Evolutionary conservation across 2,888 invertebrate species (phyloP).

Genomic region (Heteromyza rotundicornis): DNA sequence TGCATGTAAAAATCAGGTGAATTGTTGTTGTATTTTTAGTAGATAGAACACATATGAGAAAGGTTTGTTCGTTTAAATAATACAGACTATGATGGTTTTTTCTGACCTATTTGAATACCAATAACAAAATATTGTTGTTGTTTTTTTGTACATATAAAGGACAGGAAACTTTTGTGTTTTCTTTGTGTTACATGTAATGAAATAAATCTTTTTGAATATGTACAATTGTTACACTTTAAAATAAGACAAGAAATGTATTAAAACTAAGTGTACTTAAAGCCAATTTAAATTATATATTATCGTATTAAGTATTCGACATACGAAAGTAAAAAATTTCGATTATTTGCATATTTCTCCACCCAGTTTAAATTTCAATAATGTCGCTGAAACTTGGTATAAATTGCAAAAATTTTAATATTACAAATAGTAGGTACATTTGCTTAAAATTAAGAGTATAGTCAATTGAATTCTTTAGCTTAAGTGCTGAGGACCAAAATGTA

Average conservation of each 20-base stretch:
- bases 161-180: not conserved
- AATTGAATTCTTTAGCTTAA: not conserved
- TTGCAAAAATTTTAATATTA: too few relatives aligned
- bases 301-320: not conserved
- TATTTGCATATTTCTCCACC: constrained; percentile 59
- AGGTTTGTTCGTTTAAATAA: not conserved
- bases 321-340: not conserved
- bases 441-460: not conserved
- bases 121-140: constrained; percentile 1
- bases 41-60: constrained; percentile 9
- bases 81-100: not conserved
- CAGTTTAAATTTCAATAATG: constrained; percentile 48
- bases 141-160: not conserved
- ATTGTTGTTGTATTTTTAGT: too few relatives aligned
- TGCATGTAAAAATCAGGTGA: constrained; percentile 15
- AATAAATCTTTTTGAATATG: too few relatives aligned
- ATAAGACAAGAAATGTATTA: not conserved
- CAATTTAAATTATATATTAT: constrained; percentile 7
- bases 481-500: not conserved
- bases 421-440: not conserved
- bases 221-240: not conserved
- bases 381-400: too few relatives aligned
- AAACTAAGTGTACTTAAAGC: not conserved
- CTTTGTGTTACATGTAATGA: constrained; percentile 4
- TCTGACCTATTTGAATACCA: not conserved